Evolutionary conservation across 2,888 invertebrate genomes (phyloP).

Genomic region (Eupithecia subfuscata): DNA sequence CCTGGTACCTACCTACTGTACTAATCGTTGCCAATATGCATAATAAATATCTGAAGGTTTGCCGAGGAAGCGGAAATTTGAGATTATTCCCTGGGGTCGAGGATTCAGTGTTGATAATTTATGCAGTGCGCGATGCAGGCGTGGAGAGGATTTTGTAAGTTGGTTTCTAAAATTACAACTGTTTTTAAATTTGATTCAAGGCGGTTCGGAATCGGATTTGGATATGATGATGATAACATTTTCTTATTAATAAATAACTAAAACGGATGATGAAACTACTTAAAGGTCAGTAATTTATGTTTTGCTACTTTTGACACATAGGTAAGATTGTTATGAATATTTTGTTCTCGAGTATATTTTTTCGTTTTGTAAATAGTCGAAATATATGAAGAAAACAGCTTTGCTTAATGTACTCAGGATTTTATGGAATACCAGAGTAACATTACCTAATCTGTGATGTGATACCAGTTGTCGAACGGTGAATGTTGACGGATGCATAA

Average conservation of each 20-base stretch:
- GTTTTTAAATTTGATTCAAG: neutral
- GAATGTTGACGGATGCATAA: too few relatives aligned
- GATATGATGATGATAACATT: neutral
- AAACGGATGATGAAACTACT: neutral
- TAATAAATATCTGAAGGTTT: neutral
- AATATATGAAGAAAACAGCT: too few relatives aligned
- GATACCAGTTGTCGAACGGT: too few relatives aligned
- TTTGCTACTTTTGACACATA: too few relatives aligned
- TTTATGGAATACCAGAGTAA: too few relatives aligned
- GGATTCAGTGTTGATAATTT: slow-evolving; percentile 2
- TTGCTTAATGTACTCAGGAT: too few relatives aligned
- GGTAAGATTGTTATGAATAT: too few relatives aligned
- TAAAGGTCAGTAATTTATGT: too few relatives aligned
- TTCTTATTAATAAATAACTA: too few relatives aligned
- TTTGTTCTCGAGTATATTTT: too few relatives aligned
- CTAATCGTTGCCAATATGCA: slow-evolving; percentile 4
- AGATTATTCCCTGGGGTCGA: neutral
- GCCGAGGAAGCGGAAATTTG: neutral
- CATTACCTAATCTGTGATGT: too few relatives aligned
- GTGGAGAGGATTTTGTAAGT: neutral
- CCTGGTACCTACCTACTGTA: neutral
- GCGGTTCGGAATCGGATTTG: neutral
- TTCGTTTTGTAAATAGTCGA: too few relatives aligned
- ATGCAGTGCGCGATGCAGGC: slow-evolving; percentile 6
- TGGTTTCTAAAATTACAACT: neutral